Evolutionary conservation across 2,113 vertebrate species (phyloP).

Genomic region (Engystomops pustulosus): DNA sequence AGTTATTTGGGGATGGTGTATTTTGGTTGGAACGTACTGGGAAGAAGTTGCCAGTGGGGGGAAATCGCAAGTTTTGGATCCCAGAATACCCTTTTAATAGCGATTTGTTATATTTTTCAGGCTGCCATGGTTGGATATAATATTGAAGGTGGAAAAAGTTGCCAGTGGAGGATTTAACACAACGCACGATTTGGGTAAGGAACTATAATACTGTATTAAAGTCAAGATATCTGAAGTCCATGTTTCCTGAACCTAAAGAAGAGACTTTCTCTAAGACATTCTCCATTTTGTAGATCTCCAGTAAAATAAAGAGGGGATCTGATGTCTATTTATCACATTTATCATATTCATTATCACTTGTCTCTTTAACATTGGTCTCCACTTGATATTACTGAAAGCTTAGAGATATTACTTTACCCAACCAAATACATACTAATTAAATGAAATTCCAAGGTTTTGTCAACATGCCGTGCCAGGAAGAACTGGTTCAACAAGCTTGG

Average conservation of each 20-base stretch:
- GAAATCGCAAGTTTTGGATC: no score
- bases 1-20: no score
- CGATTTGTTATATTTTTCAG: slow-evolving; percentile 67
- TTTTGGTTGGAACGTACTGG: no score
- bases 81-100: no score
- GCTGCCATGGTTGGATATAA: slow-evolving; percentile 85
- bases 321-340: no score
- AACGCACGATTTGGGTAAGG: slow-evolving; percentile 91
- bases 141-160: slow-evolving; percentile 81
- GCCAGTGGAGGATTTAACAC: slow-evolving; percentile 93
- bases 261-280: not conserved
- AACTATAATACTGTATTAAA: not conserved
- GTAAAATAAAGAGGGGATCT: not conserved
- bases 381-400: not conserved
- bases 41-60: no score
- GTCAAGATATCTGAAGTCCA: no score
- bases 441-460: not conserved
- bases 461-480: slow-evolving; percentile 4
- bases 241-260: no score
- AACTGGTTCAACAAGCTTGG: slow-evolving; percentile 29
- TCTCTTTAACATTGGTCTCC: not conserved
- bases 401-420: not conserved
- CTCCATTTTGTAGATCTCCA: not conserved
- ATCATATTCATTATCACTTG: no score
- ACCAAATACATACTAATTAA: not conserved